Evolutionary conservation across 2,113 vertebrate genomes (phyloP), one percentile per base, ranked within the genome.

Genomic region (Triplophysa tibetana): DNA sequence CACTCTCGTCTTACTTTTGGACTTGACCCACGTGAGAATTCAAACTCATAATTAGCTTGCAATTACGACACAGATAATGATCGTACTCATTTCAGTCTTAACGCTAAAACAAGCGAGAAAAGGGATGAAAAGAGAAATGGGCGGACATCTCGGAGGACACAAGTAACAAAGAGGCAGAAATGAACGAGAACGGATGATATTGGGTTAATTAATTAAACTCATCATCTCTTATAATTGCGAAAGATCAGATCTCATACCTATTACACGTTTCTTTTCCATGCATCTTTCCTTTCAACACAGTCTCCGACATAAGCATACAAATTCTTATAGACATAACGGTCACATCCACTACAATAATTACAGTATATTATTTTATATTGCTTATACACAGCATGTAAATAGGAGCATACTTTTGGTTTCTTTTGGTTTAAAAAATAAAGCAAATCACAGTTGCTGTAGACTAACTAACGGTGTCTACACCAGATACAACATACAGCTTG

Each of bases 41-140:
- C 90, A 88, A 88, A 89, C 86, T 81, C 85, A 86, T 91, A 92
- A 93, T 92, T 91, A 92, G 84, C 90, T 88, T 17, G 83, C 89
- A 92, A 92, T 92, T 92, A 91, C 78, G 77, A 84, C 13, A 1
- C 0, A 81, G 91, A 93, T 92, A 90, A 85, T 17, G 75, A 93
- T 92, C 91, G 72, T 89, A 91, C 90, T 91, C 81, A 66, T 29
- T 78, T 62, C 50, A 69, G 72, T 68, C 24, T n/a, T 24, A 76
- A 89, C 86, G 84, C 90, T 88, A 77, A 89, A 90, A 91, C 89
- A 88, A 90, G 85, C 45, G 80, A 77, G 84, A 86, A 87, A 86
- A 84, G 80, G 58, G 73, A 13, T 54, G 61, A 75, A 45, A 70
- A 64, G 48, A 77, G 70, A 61, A 58, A 82, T 77, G 83, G 83